Evolutionary conservation across 2,113 vertebrate species (phyloP).

Genomic region (Aix galericulata): DNA sequence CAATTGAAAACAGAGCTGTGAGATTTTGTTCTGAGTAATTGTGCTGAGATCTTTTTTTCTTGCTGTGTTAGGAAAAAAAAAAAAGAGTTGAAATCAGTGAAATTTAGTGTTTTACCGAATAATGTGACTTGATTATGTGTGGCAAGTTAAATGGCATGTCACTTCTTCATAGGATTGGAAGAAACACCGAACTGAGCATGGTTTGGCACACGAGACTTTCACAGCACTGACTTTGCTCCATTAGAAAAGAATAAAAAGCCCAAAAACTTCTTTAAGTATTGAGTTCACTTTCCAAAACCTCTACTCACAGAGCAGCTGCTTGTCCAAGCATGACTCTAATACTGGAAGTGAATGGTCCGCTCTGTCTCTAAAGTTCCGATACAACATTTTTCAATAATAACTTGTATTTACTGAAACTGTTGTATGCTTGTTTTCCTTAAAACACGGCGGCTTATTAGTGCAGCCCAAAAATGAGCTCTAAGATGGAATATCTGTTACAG

Average conservation of each 20-base stretch:
- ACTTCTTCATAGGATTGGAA: not conserved
- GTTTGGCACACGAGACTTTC: not conserved
- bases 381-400: conserved; percentile 1
- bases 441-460: not conserved
- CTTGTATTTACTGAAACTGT: conserved; percentile 62
- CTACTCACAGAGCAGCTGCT: conserved; percentile 41
- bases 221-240: not conserved
- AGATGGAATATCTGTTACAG: not conserved
- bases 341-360: conserved; percentile 10
- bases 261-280: conserved; percentile 34
- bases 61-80: not conserved
- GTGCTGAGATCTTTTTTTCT: not conserved
- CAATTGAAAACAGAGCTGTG: not conserved
- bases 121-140: not conserved
- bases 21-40: not conserved
- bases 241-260: not conserved
- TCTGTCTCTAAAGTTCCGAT: conserved; percentile 38
- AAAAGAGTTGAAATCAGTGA: not conserved
- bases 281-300: conserved; percentile 21
- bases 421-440: not conserved
- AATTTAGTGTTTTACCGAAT: not conserved
- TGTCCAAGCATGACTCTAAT: conserved; percentile 44
- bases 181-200: not conserved
- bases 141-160: not conserved
- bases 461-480: not conserved